Conservation (phyloP, 2,888 invertebrate species). For the Heteromyza rotundicornis region DNA sequence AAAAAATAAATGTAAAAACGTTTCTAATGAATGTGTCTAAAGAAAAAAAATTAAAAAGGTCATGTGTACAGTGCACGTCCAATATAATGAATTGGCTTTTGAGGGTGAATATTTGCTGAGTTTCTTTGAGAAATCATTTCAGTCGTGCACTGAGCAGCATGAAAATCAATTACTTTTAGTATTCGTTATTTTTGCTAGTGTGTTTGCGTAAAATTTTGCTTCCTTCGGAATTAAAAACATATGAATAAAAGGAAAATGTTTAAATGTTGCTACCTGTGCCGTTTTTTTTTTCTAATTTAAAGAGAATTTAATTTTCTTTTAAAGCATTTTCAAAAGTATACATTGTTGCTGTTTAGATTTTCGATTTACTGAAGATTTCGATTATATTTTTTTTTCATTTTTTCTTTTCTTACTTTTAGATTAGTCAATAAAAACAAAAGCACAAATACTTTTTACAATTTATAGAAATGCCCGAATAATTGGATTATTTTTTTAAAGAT, state of each 20-base stretch:
- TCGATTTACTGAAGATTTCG: neutral
- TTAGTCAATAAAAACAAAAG: too few relatives aligned
- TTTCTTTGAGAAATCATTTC: too few relatives aligned
- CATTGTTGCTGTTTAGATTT: conserved; percentile 3
- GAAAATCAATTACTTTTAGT: too few relatives aligned
- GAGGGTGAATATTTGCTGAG: too few relatives aligned
- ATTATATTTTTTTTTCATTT: neutral
- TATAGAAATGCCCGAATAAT: neutral
- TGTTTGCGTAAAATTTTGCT: neutral
- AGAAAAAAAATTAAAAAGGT: neutral
- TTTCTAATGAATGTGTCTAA: neutral
- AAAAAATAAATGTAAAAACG: too few relatives aligned
- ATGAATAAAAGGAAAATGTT: too few relatives aligned
- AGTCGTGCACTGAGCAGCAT: too few relatives aligned
- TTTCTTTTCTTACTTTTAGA: neutral
- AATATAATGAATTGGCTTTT: too few relatives aligned
- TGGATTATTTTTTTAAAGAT: neutral
- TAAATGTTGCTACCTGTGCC: too few relatives aligned
- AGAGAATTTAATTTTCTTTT: conserved; percentile 13
- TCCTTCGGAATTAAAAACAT: conserved; percentile 1
- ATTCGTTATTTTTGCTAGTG: too few relatives aligned
- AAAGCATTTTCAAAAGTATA: conserved; percentile 21
- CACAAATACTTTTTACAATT: conserved; percentile 4
- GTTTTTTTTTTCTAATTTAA: conserved; percentile 11
- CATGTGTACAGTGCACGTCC: too few relatives aligned